Base-by-base conservation (phyloP, 2,888 invertebrate species). In the Oasisia sp. region DNA sequence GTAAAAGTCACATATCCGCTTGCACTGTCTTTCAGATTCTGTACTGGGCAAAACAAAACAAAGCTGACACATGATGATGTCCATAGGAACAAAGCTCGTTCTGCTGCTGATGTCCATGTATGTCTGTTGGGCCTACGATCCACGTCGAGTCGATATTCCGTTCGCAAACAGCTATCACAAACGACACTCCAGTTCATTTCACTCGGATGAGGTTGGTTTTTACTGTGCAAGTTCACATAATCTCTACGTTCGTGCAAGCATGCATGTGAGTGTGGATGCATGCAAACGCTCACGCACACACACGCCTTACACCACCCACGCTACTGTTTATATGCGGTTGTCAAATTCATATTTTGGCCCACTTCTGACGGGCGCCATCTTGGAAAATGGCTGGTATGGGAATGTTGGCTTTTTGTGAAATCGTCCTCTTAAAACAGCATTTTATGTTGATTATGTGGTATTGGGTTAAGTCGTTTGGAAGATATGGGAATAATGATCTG, bases 61-160 rank as follows among this genome's bases (percentile, higher is more conserved):
- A 19, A 74, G 27, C 74, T 74, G 27, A 27, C 74, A 74, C 74
- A 27, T 19, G 74, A 74, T 74, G 74, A 74, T 74, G 74, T n/a
- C 27, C 19, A 27, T 2, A n/a, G 27, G 74, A 74, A 74, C 74
- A 27, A 74, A 27, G 27, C 74, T 74, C 74, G 7, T 74, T n/a
- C 27, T 74, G 74, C 7, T 74, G 74, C 74, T 74, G 74, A 74
- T 27, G 14, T 19, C 27, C 19, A 7, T 27, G 27, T 74, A 74
- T 74, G 74, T 74, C 74, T 27, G 74, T n/a, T 74, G 74, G 74
- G 74, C 74, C 74, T 74, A 74, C 74, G 74, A 74, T 27, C 74
- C 74, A 74, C 74, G 74, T n/a, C 74, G 74, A 74, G 19, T 74
- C 14, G 74, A 74, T n/a, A 27, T n/a, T 74, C 74, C 74, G 27